These are phyloP conservation scores for Elegia similella DNA, from an alignment of 2,888 invertebrate species.

Conservation along the genomic window DNA sequence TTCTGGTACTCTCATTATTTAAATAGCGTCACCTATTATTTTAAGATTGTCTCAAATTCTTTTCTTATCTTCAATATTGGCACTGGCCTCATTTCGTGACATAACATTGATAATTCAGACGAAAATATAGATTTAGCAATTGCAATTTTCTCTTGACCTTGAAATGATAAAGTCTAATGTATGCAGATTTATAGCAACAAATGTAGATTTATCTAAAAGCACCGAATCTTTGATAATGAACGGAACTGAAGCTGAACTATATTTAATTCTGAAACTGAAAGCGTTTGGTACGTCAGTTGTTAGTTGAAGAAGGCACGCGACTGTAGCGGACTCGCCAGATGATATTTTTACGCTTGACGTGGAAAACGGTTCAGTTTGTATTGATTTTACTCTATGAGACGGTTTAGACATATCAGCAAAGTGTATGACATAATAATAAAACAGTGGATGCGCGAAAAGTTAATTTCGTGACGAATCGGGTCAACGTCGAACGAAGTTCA, in stretches of 20 bases:
- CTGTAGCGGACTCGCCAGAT: conserved; percentile 48
- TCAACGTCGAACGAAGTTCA: conserved; percentile 41
- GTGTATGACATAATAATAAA: conserved; percentile 49
- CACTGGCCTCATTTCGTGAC: conserved; percentile 39
- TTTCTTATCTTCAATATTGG: conserved; percentile 41
- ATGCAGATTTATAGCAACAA: conserved; percentile 9
- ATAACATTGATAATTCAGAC: conserved; percentile 28
- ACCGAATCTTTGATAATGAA: conserved; percentile 36
- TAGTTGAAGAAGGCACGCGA: conserved; percentile 70
- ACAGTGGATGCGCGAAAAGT: conserved; percentile 37
- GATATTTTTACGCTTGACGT: conserved; percentile 55
- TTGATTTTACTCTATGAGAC: conserved; percentile 57
- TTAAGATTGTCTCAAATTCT: conserved; percentile 62
- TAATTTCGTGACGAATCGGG: conserved; percentile 39
- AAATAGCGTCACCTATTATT: conserved; percentile 71
- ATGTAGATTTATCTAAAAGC: conserved; percentile 21
- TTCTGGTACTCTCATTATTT: conserved; percentile 63
- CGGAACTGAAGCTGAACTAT: conserved; percentile 55
- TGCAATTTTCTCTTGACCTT: conserved; percentile 19
- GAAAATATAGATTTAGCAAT: not conserved
- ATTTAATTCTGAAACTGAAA: conserved; percentile 66
- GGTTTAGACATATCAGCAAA: conserved; percentile 34
- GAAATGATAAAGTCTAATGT: conserved; percentile 13
- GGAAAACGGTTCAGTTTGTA: conserved; percentile 49
- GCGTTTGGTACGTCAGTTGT: conserved; percentile 62